Evolutionary conservation across 2,113 vertebrate genomes (phyloP).

Genomic region (Actenoides hombroni): DNA sequence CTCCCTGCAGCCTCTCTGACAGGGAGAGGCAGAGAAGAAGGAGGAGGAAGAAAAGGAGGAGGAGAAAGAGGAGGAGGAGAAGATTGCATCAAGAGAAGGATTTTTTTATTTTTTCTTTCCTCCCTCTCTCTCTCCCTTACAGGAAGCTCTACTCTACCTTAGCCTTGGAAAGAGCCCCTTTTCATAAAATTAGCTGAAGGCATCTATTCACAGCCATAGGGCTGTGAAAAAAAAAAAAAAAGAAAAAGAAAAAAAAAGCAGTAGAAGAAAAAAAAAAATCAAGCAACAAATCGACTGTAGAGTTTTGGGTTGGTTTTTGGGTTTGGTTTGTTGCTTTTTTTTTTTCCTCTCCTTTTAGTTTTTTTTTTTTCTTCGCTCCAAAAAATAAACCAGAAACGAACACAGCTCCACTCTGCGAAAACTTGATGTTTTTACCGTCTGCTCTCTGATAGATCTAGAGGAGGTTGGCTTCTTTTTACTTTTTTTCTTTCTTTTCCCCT

Average conservation of each 20-base stretch:
- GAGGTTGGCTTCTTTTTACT: neutral
- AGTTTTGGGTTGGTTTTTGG: neutral
- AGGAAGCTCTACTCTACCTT: constrained; percentile 38
- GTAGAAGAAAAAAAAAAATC: no score
- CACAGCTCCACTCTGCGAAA: constrained; percentile 5
- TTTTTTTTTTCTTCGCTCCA: neutral
- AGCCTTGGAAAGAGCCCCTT: constrained; percentile 55
- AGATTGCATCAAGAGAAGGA: neutral
- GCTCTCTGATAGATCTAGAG: neutral
- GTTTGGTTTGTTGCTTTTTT: neutral
- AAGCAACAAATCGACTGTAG: neutral
- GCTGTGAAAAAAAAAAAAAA: neutral
- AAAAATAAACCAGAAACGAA: neutral
- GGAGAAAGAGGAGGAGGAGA: neutral
- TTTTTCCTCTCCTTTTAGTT: no score
- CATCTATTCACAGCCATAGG: constrained; percentile 45
- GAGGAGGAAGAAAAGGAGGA: neutral
- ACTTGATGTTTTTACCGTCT: constrained; percentile 1
- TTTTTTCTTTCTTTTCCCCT: no score
- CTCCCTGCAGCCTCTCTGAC: no score
- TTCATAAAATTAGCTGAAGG: constrained; percentile 60
- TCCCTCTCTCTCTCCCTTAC: neutral
- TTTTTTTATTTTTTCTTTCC: neutral
- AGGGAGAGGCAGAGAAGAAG: neutral
- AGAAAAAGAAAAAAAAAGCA: no score